Evolutionary conservation across 2,888 invertebrate genomes (phyloP), one percentile per base, ranked within the genome.

Genomic region (Priocnemis perturbator): DNA sequence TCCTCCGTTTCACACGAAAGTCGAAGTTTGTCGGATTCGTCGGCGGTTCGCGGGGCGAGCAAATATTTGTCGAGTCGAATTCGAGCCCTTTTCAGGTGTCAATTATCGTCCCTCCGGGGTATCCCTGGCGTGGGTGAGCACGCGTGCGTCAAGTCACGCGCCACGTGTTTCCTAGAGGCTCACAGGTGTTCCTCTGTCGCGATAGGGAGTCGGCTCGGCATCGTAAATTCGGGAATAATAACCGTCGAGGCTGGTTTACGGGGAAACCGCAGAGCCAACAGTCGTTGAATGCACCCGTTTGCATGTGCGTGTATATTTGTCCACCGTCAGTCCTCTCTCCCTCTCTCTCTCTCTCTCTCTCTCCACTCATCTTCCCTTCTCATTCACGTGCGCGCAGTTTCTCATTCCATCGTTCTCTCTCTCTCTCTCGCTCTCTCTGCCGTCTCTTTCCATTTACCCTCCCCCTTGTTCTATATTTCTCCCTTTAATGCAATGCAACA

Each of bases 151-250:
- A 60, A 59, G 59, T 52, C 23, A 55, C 19, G 57, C 47, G 69
- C 53, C 76, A 69, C 72, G 78, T 78, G 71, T 71, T 69, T 59
- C 65, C 60, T 47, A 37, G 55, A 58, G 47, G 48, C 44, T 58
- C 60, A 67, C 71, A 76, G 77, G 79, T 77, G 73, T 70, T 71
- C 37, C 56, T 21, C 30, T 23, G 19, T 4, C 11, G 52, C 47
- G 57, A 17, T 37, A 37, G 37, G 37, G 67, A 44, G 60, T 30
- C 65, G 61, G 37, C 56, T 72, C 37, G 61, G 23, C 58, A 64
- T 69, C 64, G 62, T 73, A 71, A 74, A 78, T 78, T 81, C 61
- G 67, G 67, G 76, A 82, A 78, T 80, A 83, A 83, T 78, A 82
- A 80, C 71, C 74, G 71, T 45, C 59, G 69, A 60, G 71, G 69